Conservation (phyloP, 1,140 invertebrate genomes). For the Saccostrea echinata region DNA sequence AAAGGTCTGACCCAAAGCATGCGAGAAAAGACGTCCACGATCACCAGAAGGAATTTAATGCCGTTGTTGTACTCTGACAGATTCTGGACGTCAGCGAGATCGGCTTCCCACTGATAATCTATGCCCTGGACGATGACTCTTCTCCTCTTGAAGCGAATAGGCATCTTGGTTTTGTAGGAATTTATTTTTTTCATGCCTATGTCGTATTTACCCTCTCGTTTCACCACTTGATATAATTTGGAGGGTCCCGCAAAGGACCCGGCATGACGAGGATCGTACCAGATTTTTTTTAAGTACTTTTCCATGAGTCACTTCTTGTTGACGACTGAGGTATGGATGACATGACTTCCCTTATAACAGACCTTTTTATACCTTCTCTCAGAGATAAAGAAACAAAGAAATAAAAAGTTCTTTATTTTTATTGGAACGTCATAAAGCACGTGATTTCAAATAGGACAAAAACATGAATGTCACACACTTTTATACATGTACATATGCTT, state of each 20-base stretch:
- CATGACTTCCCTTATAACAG: not conserved
- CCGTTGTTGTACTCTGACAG: slow-evolving; percentile 41
- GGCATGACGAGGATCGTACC: slow-evolving; percentile 38
- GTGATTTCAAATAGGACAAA: no score
- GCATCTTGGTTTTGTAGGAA: slow-evolving; percentile 46
- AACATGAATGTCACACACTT: no score
- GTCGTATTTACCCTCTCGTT: slow-evolving; percentile 47
- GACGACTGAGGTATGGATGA: not conserved
- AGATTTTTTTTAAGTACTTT: slow-evolving; percentile 48
- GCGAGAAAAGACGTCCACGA: slow-evolving; percentile 47
- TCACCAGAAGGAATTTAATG: slow-evolving; percentile 34
- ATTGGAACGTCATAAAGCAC: no score
- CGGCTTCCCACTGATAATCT: slow-evolving; percentile 41
- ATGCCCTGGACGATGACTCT: slow-evolving; percentile 32
- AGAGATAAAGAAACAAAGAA: no score
- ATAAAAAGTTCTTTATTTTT: no score
- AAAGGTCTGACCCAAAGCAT: slow-evolving; percentile 27
- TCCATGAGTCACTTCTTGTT: not conserved
- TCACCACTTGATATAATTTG: not conserved
- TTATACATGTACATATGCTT: no score
- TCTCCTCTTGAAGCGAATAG: slow-evolving; percentile 9
- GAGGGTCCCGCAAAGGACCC: slow-evolving; percentile 33
- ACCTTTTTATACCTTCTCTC: no score
- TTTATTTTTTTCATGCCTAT: slow-evolving; percentile 40
- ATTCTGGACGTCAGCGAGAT: slow-evolving; percentile 6